Evolutionary conservation across 2,113 vertebrate genomes (phyloP), one percentile per base, ranked within the genome.

Genomic region (Sylvilagus bachmani): DNA sequence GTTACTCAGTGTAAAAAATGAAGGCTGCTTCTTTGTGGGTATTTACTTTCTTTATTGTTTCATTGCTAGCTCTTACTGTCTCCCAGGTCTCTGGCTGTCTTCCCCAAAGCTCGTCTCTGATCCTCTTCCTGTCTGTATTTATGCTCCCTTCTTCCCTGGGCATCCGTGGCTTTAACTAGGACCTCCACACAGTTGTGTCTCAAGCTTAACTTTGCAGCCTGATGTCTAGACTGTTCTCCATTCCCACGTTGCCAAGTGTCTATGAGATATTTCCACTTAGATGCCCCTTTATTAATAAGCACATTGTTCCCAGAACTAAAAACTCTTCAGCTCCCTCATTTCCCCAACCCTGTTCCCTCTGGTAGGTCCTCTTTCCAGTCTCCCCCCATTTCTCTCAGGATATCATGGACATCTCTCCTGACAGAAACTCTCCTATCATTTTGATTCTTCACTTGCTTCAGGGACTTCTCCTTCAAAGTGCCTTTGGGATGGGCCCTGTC

Each of bases 141-240:
- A 6, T 0, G 16, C 4, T 36, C 3, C 33, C 13, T 67, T 66
- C 27, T 69, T 58, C 62, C 4, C 1, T 0, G 36, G 44, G n/a
- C 16, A 31, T 6, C 36, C 38, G 2, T 7, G 29, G 33, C 53
- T 58, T 78, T 21, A 25, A 38, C 33, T 3, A 0, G 5, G 49
- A 77, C 67, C 58, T 44, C 16, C 33, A 73, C 1, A 24, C 27
- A 58, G 61, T 10, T 67, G 16, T 10, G 14, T 78, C 53, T 83
- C 21, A 0, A 17, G 49, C 55, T 62, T 36, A 7, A 13, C 10
- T 1, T 5, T 36, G 31, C 16, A 69, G 62, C 29, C 80, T 36
- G 22, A 25, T 12, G 12, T 31, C 53, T 64, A 27, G 2, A 36
- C 36, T 73, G 55, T 12, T 25, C 36, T 71, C 51, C 38, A 24